Evolutionary conservation across 2,113 vertebrate species (phyloP).

Genomic region (Corythoichthys intestinalis): DNA sequence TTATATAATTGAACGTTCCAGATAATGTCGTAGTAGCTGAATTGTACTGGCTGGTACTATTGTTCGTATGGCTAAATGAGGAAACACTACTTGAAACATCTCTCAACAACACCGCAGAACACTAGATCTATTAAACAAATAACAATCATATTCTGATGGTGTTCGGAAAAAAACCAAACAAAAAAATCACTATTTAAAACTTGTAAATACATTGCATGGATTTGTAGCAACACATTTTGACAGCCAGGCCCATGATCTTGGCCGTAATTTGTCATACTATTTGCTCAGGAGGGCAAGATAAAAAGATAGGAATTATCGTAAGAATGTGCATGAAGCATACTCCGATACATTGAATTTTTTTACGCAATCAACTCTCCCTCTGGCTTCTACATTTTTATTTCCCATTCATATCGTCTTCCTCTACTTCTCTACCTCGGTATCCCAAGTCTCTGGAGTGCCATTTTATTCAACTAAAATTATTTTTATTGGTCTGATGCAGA

Average conservation of each 20-base stretch:
- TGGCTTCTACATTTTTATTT: slow-evolving; percentile 3
- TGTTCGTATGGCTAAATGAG: neutral
- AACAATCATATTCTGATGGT: neutral
- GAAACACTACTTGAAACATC: neutral
- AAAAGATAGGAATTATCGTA: neutral
- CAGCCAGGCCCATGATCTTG: neutral
- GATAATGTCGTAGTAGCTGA: neutral
- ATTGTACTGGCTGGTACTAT: neutral
- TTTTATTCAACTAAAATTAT: slow-evolving; percentile 32
- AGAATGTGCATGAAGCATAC: neutral
- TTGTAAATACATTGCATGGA: neutral
- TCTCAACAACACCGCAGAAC: too few species aligned
- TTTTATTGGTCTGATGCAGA: slow-evolving; percentile 13
- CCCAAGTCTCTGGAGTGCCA: slow-evolving; percentile 9
- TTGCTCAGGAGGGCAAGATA: neutral
- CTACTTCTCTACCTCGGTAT: neutral
- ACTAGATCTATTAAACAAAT: neutral
- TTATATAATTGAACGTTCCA: neutral
- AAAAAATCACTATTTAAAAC: too few species aligned
- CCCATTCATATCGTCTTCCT: neutral
- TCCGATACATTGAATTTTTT: neutral
- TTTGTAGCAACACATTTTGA: neutral
- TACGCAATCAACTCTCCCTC: slow-evolving; percentile 6
- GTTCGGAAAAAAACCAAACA: neutral
- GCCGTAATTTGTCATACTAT: neutral